phyloP scores from a whole-genome alignment of 2,797 vertebrate species.

The Rhinogobio ventralis region DNA sequence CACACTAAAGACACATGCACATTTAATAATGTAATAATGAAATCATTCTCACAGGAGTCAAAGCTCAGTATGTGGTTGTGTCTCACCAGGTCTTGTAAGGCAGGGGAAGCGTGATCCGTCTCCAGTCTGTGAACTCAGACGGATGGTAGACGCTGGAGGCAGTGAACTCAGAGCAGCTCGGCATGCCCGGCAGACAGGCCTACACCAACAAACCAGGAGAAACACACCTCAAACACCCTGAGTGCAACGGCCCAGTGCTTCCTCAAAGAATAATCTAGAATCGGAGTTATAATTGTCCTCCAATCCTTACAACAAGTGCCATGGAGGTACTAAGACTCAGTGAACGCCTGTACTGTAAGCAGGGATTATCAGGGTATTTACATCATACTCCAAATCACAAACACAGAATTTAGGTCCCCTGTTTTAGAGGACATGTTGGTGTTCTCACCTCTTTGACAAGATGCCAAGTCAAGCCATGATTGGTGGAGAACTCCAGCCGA shows the following conservation, averaged over 20 bases:
- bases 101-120: slow-evolving; percentile 90
- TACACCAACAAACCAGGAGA: slow-evolving; percentile 65
- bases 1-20: no score
- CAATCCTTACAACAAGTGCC: background rate
- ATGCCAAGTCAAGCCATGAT: slow-evolving; percentile 98
- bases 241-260: no score
- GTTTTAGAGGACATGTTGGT: background rate
- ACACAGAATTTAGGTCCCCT: background rate
- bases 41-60: background rate
- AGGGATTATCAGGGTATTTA: background rate
- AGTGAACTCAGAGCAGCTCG: slow-evolving; percentile 96
- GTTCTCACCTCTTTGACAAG: slow-evolving; percentile 93
- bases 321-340: background rate
- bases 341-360: background rate
- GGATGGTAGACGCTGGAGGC: slow-evolving; percentile 95
- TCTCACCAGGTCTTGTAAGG: slow-evolving; percentile 96
- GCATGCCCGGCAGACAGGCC: slow-evolving; percentile 98
- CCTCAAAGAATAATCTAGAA: slow-evolving; percentile 30
- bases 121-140: slow-evolving; percentile 94
- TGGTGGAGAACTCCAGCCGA: slow-evolving; percentile 96
- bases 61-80: background rate
- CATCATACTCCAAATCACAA: background rate
- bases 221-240: background rate
- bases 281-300: background rate
- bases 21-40: background rate